Conservation (phyloP, 2,113 vertebrate species). For the Phyllopteryx taeniolatus region DNA sequence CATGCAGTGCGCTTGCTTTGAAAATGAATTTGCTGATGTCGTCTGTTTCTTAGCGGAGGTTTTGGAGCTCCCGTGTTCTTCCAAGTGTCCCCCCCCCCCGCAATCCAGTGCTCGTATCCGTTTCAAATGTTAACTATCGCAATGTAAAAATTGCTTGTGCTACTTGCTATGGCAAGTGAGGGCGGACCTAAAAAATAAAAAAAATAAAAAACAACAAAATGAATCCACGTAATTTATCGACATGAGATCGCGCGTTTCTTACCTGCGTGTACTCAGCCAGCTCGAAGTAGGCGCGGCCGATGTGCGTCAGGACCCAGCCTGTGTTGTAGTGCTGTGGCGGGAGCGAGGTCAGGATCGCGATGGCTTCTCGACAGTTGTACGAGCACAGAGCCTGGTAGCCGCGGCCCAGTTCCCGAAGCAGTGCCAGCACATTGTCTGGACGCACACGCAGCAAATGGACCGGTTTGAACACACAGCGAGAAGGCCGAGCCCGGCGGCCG, state of each 20-base stretch:
- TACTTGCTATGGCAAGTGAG: no score
- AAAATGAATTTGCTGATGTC: no score
- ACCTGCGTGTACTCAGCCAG: constrained; percentile 97
- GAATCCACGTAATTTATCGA: no score
- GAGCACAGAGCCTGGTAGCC: constrained; percentile 95
- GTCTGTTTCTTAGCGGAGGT: no score
- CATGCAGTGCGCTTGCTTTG: no score
- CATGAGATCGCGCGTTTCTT: constrained; percentile 26
- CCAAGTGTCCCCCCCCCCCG: no score
- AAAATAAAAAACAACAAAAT: no score
- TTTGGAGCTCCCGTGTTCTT: no score
- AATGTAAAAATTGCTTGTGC: no score
- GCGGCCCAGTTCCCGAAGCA: constrained; percentile 93
- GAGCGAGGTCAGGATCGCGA: constrained; percentile 87
- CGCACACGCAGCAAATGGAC: background rate
- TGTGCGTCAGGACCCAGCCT: constrained; percentile 94
- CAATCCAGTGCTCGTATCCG: no score
- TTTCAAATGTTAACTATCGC: no score
- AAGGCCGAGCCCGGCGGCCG: background rate
- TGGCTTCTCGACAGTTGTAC: constrained; percentile 95
- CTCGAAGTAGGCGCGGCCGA: constrained; percentile 94
- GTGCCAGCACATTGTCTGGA: constrained; percentile 91
- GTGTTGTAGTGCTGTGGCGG: constrained; percentile 98
- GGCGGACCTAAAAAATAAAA: no score
- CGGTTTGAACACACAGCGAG: background rate